Evolutionary conservation across 2,888 invertebrate species (phyloP).

Genomic region (Glaucopsyche alexis): DNA sequence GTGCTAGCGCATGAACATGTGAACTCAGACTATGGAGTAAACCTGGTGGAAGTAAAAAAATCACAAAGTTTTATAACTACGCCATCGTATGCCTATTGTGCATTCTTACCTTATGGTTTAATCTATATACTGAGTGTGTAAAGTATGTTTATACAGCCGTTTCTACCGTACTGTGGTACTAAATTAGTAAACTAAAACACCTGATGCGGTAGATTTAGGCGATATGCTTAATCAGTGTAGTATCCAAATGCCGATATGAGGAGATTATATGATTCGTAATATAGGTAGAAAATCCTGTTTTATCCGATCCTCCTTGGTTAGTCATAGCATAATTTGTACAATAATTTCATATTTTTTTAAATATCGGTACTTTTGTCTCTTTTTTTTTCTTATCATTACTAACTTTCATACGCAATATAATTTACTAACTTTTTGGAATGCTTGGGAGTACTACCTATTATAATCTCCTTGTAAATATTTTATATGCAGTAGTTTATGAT

Average conservation of each 20-base stretch:
- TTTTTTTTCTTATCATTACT: background rate
- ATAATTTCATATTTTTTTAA: background rate
- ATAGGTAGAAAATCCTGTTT: constrained; percentile 22
- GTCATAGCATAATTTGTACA: constrained; percentile 23
- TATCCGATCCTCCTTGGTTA: background rate
- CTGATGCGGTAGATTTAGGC: constrained; percentile 47
- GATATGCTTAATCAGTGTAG: constrained; percentile 65
- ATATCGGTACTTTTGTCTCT: background rate
- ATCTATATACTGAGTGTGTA: constrained; percentile 25
- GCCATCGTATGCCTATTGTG: background rate
- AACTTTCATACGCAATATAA: background rate
- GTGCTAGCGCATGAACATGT: constrained; percentile 56
- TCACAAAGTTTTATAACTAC: background rate
- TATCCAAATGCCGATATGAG: constrained; percentile 58
- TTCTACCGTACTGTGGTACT: constrained; percentile 20
- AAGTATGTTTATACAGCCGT: constrained; percentile 23
- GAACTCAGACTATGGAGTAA: constrained; percentile 35
- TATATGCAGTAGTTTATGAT: constrained; percentile 48
- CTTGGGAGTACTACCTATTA: constrained; percentile 34
- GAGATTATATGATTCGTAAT: constrained; percentile 52
- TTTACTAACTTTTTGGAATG: constrained; percentile 6
- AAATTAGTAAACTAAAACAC: constrained; percentile 31
- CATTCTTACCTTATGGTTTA: constrained; percentile 1
- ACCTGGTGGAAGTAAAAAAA: background rate
- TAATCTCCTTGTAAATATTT: constrained; percentile 46